A percentile compares a stretch with the other conserved stretches of the same genome.
These are phyloP conservation scores for Carabus problematicus DNA, from an alignment of 2,888 invertebrate genomes.

Conservation along the genomic window DNA sequence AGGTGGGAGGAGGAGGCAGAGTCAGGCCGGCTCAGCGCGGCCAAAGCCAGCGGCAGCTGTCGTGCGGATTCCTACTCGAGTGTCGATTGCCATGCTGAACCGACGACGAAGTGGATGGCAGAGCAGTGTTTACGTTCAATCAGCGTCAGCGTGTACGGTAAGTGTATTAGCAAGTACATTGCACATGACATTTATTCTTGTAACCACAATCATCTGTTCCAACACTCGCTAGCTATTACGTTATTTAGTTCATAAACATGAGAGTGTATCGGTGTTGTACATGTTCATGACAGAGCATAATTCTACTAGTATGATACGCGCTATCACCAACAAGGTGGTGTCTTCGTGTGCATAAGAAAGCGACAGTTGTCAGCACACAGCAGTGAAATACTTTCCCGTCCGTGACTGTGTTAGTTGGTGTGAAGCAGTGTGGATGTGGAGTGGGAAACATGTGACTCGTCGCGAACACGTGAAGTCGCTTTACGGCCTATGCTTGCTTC, in stretches of 20 bases:
- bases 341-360: conserved; percentile 20
- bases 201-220: no score
- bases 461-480: conserved; percentile 31
- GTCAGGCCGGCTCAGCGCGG: conserved; percentile 21
- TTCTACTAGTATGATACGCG: conserved; percentile 22
- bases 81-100: conserved; percentile 2
- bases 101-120: conserved; percentile 23
- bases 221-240: background rate
- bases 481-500: background rate
- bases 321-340: no score
- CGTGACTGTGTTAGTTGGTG: conserved; percentile 4
- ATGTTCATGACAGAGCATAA: conserved; percentile 17
- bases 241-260: conserved; percentile 17
- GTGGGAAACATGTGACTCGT: no score
- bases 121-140: background rate
- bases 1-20: conserved; percentile 20
- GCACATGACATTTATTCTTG: no score
- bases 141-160: conserved; percentile 10
- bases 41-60: conserved; percentile 6
- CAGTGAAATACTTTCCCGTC: conserved; percentile 26
- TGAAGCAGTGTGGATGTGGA: conserved; percentile 21
- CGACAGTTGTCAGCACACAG: conserved; percentile 37
- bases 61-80: conserved; percentile 32
- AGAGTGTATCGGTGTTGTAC: background rate
- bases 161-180: conserved; percentile 7